Base-by-base conservation (phyloP, 2,888 invertebrate genomes). In the Pharmacophagus antenor region DNA sequence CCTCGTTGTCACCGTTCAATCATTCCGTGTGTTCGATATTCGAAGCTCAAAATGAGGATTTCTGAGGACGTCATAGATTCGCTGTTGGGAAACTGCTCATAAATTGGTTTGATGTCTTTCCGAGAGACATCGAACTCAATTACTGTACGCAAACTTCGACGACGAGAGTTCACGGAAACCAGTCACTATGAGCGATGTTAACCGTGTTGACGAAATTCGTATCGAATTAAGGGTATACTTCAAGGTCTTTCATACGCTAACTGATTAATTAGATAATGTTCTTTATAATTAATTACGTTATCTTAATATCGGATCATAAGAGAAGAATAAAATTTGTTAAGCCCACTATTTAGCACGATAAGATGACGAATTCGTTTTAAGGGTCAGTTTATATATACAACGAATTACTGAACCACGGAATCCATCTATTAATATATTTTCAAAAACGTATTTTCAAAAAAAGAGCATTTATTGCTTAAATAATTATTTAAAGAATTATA, bases 121-220 rank as follows among this genome's bases (percentile, higher is more conserved):
- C 57, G 10, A 51, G 46, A 15, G 31, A 58, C 52, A 58, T 41
- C 18, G 23, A 52, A 52, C 46, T 58, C 47, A 58, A 58, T 58
- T 58, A 58, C 46, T 37, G 23, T 47, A 52, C 15, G 46, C 23
- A 23, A 52, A 46, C 23, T 47, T 47, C 17, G 46, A 50, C 48
- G 37, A 37, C 18, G 41, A 49, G 20, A n/a, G 27, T 20, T 27
- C 57, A 18, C 57, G 27, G n/a, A 20, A 15, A 25, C 25, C 18
- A 21, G 50, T 31, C 44, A 27, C 27, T 20, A 25, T 12, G 20
- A n/a, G 17, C 41, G 37, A 50, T 51, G 50, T 44, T 44, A 31
- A 44, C 15, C 12, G 37, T 2, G 17, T 8, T 17, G 1, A 10
- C 41, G 41, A 25, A 56, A 42, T 41, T 56, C 18, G n/a, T 21